Conservation (phyloP, 2,888 invertebrate genomes). For the Tribolium freemani region DNA sequence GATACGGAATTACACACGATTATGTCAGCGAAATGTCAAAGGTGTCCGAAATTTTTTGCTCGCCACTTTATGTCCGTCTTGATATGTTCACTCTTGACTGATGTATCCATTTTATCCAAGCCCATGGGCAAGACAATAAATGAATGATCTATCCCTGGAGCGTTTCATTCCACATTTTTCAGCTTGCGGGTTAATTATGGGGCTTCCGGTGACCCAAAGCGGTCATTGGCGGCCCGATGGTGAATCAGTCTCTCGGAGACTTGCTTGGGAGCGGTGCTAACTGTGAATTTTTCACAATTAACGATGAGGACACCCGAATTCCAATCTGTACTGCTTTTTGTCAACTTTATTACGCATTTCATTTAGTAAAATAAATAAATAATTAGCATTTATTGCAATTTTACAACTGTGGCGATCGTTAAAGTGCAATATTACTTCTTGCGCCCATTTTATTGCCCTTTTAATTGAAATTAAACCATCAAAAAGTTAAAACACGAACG, state of each 20-base stretch:
- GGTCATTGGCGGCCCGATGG: constrained; percentile 7
- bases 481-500: not conserved
- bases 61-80: constrained; percentile 67
- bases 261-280: constrained; percentile 13
- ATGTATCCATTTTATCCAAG: constrained; percentile 68
- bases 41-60: too few species aligned
- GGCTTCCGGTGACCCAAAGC: constrained; percentile 3
- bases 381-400: not conserved
- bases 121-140: constrained; percentile 69
- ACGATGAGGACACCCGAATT: not conserved
- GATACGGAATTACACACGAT: too few species aligned
- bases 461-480: not conserved
- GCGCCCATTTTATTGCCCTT: not conserved
- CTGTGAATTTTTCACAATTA: constrained; percentile 11
- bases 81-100: constrained; percentile 68
- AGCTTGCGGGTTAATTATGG: not conserved
- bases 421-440: not conserved
- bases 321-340: not conserved
- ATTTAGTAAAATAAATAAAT: not conserved
- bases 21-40: too few species aligned
- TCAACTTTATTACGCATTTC: not conserved
- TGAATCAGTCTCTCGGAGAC: constrained; percentile 3
- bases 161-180: constrained; percentile 47
- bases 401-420: not conserved
- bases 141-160: constrained; percentile 63